Base-by-base conservation (phyloP, 37 sponge, comb jelly and placozoan genomes). In the Ephydatia muelleri region DNA sequence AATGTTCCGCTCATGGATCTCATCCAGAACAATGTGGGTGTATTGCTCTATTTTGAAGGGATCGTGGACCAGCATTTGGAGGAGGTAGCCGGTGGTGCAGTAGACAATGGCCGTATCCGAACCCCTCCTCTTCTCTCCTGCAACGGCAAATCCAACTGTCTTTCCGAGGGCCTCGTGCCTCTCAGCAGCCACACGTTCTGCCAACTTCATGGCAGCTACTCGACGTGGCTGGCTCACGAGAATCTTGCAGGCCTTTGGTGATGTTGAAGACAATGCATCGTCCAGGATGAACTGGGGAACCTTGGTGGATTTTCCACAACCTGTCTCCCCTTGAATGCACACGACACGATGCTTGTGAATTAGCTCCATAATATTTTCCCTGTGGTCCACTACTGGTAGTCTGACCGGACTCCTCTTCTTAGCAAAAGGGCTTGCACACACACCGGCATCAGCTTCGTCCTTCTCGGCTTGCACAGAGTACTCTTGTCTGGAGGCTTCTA, bases 291-390 rank as follows among this genome's bases (percentile, higher is more conserved):
- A 93, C 88, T 90, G 94, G 31, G 94, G 91, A 2, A 93, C 75
- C 70, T 86, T 79, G 14, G 91, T 89, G 13, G 94, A 93, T 79
- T 93, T 93, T 2, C 94, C 94, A 80, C 94, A 89, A 0, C 94
- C 94, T 66, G 94, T 90, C 49, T 93, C 87, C 8, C 94, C 94
- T 16, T 84, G 88, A 71, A 93, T 89, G 69, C 86, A 83, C 39
- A 87, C 65, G 36, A 93, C 88, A 2, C 40, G 65, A 68, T 93
- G 85, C 16, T 49, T 37, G 27, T 23, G n/a, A n/a, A 93, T 70
- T 22, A 81, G 47, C 35, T 72, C 68, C n/a, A 90, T 57, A 26
- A 93, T 93, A 21, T 65, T 84, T 37, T 84, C 82, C 35, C 84
- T 77, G 49, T 90, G 91, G 26, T 84, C 68, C 76, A 87, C 49